Conservation (phyloP, 2,888 invertebrate species). For the Noctua pronuba region DNA sequence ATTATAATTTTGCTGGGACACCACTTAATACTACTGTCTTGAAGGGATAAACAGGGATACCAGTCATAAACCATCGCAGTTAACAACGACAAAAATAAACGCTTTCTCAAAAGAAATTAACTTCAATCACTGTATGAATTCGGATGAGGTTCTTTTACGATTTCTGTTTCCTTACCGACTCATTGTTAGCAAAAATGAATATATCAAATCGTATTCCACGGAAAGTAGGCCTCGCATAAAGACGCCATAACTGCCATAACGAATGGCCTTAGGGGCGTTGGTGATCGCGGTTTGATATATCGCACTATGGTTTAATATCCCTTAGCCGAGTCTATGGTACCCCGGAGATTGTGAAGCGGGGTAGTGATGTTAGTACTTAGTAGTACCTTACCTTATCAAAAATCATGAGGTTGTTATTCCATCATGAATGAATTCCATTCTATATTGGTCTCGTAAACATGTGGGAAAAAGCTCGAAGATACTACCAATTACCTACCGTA, state of each 20-base stretch:
- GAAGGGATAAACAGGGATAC: not conserved
- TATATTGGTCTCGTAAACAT: not conserved
- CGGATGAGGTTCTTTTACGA: constrained; percentile 4
- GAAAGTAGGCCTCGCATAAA: constrained; percentile 58
- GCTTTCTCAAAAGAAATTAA: not conserved
- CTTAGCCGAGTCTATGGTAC: constrained; percentile 34
- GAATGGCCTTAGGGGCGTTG: constrained; percentile 45
- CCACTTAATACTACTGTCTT: not conserved
- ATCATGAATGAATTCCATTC: not conserved
- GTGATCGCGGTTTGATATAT: constrained; percentile 55
- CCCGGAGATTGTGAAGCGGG: constrained; percentile 15
- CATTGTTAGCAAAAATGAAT: constrained; percentile 45
- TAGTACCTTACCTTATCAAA: too few species aligned
- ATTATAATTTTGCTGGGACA: not conserved
- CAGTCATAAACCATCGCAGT: not conserved
- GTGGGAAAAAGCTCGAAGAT: not conserved
- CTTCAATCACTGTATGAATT: constrained; percentile 1
- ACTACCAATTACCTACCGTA: not conserved
- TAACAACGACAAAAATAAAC: not conserved
- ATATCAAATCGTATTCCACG: constrained; percentile 38
- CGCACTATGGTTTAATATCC: constrained; percentile 37
- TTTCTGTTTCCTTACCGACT: constrained; percentile 12
- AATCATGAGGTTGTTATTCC: constrained; percentile 10
- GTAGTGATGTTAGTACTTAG: constrained; percentile 2
- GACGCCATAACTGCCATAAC: constrained; percentile 53